phyloP scores from a whole-genome alignment of 53 echinoderm and acorn worm genomes.

The Glandiceps talaboti region DNA sequence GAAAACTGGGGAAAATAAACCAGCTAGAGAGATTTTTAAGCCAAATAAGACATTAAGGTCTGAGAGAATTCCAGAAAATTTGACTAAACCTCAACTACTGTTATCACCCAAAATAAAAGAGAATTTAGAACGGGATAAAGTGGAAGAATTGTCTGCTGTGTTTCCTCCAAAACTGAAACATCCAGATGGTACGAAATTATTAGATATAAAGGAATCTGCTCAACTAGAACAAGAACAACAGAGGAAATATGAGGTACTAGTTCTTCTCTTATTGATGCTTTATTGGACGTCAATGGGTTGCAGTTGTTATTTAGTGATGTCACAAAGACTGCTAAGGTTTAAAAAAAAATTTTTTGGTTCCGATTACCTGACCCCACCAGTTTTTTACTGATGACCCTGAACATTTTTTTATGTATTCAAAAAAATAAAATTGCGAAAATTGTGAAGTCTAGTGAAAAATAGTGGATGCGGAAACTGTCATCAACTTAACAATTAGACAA shows the following conservation, averaged over 20 bases:
- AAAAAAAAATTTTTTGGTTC: too few species aligned
- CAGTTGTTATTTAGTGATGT: too few species aligned
- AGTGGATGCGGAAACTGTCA: too few species aligned
- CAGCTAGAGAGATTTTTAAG: constrained; percentile 28
- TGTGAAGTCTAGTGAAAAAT: too few species aligned
- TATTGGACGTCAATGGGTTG: too few species aligned
- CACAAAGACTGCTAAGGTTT: too few species aligned
- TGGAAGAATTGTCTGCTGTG: neutral
- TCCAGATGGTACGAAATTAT: constrained; percentile 12
- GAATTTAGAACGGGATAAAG: neutral
- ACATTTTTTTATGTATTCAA: too few species aligned
- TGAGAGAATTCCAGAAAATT: constrained; percentile 30
- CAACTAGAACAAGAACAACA: constrained; percentile 54
- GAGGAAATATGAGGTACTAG: constrained; percentile 48
- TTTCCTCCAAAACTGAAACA: neutral
- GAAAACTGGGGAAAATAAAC: constrained; percentile 9
- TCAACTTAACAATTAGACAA: too few species aligned
- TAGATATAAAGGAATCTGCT: constrained; percentile 48
- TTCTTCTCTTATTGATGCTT: neutral
- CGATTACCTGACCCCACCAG: too few species aligned
- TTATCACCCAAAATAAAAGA: constrained; percentile 2
- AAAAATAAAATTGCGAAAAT: too few species aligned
- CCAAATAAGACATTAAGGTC: constrained; percentile 53
- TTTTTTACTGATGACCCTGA: too few species aligned
- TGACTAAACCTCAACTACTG: constrained; percentile 11